Base-by-base conservation (phyloP, 2,113 vertebrate genomes). In the Scopus umbretta region DNA sequence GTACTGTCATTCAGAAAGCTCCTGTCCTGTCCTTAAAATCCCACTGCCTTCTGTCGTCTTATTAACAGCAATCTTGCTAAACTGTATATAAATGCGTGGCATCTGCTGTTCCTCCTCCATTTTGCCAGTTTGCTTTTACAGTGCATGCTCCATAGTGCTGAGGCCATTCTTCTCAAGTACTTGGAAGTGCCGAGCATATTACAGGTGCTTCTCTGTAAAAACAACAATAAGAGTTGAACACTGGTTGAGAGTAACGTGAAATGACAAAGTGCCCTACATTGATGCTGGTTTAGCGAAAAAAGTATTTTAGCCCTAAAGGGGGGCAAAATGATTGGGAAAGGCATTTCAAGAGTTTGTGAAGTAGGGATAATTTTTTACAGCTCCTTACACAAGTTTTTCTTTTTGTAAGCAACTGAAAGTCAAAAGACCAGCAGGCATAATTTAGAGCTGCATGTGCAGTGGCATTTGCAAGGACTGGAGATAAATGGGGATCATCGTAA, bases 401-500 rank as follows among this genome's bases (percentile, higher is more conserved):
- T 71, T 91, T 36, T n/a, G 20, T 65, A 27, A 70, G 65, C 40
- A 81, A 43, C 29, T 92, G 87, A 53, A 94, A 89, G 71, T 86
- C 67, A 52, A 43, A 76, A 66, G 45, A 82, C 66, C 81, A 74
- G 88, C 63, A 70, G 36, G 61, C 61, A n/a, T 80, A 93, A 82
- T 90, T 87, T 67, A 96, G 29, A 79, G n/a, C 49, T 95, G n/a
- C n/a, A 43, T 43, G 42, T 80, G 68, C 67, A 27, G 6, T 84
- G 59, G 71, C 80, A 70, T 92, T 97, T 94, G 65, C 55, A 80
- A 73, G 59, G 47, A 61, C 13, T 91, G 71, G 74, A 95, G 89
- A 96, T 96, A 97, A 95, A 96, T 95, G 90, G 50, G 62, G 32
- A 84, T 93, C 80, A 47, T 96, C 96, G 40, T 93, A 92, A 91